Base-by-base conservation (phyloP, 1,140 invertebrate genomes). In the Streblospio benedicti region DNA sequence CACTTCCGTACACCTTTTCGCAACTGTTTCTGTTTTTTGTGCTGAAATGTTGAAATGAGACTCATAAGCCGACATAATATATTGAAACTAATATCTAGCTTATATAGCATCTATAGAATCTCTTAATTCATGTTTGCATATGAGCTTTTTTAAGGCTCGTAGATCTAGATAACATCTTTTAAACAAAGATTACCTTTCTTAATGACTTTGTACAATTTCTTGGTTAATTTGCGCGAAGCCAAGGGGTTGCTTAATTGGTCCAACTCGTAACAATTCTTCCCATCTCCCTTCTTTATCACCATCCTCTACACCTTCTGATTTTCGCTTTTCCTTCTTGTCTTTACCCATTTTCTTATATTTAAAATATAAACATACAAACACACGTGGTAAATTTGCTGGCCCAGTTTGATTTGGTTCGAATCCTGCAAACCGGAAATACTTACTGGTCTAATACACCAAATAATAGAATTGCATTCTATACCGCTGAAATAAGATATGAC, bases 131-230 rank as follows among this genome's bases (percentile, higher is more conserved):
- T 6, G 25, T 12, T 20, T 9, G n/a, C n/a, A 6, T 18, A 12
- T 49, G 9, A 49, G 9, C 20, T 49, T 12, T 49, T 12, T 20
- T 9, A 12, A 12, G n/a, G 25, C 20, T 18, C 20, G 9, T 18
- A 52, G 32, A 27, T 30, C 6, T n/a, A 52, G n/a, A 18, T 12
- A 52, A 5, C 18, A 27, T 30, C 18, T 1, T 12, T 30, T 28
- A 16, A 25, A 18, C 53, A 12, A 16, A 49, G 44, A 50, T 58
- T 80, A 87, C 86, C 86, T 85, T 95, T 96, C 70, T 91, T 94
- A 1, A 97, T 86, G 1, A 93, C 81, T 83, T 97, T 98, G 67
- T 89, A 93, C 57, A 94, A 38, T 77, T 91, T 92, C 80, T 96
- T 96, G n/a, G 88, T 84, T 49, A 95, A 76, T 79, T 96, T 96